Percentiles rank a stretch among this genome's conserved stretches.
These are phyloP conservation scores for Nixonia krombeini DNA, from an alignment of 1,140 invertebrate species.

Conservation along the genomic window DNA sequence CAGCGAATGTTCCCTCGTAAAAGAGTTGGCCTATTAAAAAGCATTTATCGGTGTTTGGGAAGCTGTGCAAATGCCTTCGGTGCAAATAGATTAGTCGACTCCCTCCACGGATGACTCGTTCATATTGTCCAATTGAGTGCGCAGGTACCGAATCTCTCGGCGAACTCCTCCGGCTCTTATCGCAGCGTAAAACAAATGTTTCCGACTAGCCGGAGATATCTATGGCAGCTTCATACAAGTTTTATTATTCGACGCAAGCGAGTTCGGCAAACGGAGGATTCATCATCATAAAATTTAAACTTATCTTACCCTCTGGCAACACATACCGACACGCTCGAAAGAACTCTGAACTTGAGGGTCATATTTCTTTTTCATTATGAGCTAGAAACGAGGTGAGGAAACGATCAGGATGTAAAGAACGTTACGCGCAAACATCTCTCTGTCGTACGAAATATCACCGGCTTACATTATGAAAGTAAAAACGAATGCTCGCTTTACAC, in stretches of 20 bases:
- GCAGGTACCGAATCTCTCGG: conserved; percentile 35
- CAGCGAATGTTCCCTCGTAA: too few species aligned
- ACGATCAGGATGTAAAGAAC: conserved; percentile 22
- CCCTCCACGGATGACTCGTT: too few species aligned
- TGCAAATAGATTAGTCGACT: too few species aligned
- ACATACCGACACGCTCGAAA: conserved; percentile 42
- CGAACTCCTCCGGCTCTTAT: conserved; percentile 39
- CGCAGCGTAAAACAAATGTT: conserved; percentile 50
- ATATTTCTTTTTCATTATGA: conserved; percentile 49
- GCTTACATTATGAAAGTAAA: too few species aligned
- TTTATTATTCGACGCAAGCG: conserved; percentile 53
- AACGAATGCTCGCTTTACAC: too few species aligned
- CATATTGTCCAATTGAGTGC: conserved; percentile 33
- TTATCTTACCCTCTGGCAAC: conserved; percentile 51
- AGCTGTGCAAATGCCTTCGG: too few species aligned
- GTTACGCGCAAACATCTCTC: conserved; percentile 19
- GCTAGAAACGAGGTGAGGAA: conserved; percentile 36
- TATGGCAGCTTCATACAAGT: conserved; percentile 50
- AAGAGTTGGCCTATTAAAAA: too few species aligned
- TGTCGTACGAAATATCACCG: background rate
- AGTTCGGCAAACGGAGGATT: conserved; percentile 52
- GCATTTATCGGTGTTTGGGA: too few species aligned
- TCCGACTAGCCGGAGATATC: conserved; percentile 48
- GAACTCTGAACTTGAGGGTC: conserved; percentile 43
- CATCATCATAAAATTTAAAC: conserved; percentile 60